phyloP scores from a whole-genome alignment of 2,888 invertebrate genomes.

The Orthosia incerta region DNA sequence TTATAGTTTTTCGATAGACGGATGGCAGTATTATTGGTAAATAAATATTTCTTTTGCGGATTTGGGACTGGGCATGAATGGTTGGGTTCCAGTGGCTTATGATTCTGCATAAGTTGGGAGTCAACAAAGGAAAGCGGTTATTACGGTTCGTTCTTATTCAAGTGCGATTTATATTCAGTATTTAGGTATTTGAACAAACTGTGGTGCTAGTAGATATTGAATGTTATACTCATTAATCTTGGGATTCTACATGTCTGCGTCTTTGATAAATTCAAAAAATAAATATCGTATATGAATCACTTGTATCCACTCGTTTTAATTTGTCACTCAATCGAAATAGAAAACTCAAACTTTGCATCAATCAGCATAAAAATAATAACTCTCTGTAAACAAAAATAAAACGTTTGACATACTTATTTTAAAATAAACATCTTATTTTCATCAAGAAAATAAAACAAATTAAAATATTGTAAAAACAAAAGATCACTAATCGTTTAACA shows the following conservation, averaged over 20 bases:
- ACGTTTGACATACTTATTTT: background rate
- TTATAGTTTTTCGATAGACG: slow-evolving; percentile 63
- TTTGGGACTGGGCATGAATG: slow-evolving; percentile 28
- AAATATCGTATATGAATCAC: too few relatives aligned
- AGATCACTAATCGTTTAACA: slow-evolving; percentile 47
- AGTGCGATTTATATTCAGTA: slow-evolving; percentile 51
- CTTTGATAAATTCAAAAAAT: background rate
- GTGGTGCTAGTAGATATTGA: background rate
- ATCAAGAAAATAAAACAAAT: background rate
- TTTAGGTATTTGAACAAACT: slow-evolving; percentile 10
- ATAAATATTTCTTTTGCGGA: slow-evolving; percentile 58
- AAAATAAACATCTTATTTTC: background rate
- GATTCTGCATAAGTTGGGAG: slow-evolving; percentile 51
- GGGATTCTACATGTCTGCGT: background rate
- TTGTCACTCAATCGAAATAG: too few relatives aligned
- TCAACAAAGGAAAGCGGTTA: slow-evolving; percentile 42
- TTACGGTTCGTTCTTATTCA: slow-evolving; percentile 44
- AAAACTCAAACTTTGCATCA: background rate
- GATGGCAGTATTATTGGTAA: slow-evolving; percentile 54
- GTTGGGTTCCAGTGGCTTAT: slow-evolving; percentile 40
- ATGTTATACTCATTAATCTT: slow-evolving; percentile 14
- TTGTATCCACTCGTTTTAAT: background rate
- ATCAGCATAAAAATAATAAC: background rate
- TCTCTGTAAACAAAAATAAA: background rate
- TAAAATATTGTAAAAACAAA: slow-evolving; percentile 1